Percentiles rank a stretch among this genome's conserved stretches.
Evolutionary conservation across 2,888 invertebrate species (phyloP).

Genomic region (Lysandra coridon): DNA sequence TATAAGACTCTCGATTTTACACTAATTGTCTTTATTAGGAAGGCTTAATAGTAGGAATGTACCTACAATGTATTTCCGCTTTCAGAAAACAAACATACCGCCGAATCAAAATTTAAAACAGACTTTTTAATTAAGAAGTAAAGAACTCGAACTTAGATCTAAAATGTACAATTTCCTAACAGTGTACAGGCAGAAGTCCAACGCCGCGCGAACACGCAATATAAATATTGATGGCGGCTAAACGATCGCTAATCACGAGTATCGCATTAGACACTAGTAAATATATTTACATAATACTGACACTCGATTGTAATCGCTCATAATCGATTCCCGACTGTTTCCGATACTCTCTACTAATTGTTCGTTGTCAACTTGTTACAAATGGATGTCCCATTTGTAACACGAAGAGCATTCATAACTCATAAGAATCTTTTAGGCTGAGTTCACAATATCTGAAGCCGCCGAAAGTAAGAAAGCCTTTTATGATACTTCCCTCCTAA

Average conservation of each 20-base stretch:
- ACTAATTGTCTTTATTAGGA: neutral
- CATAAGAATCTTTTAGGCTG: neutral
- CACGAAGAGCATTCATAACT: neutral
- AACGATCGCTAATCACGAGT: conserved; percentile 70
- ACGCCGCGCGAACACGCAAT: conserved; percentile 60
- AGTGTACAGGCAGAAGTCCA: conserved; percentile 41
- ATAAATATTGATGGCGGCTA: conserved; percentile 73
- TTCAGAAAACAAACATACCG: neutral
- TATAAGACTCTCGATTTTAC: too few species aligned
- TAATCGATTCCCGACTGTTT: neutral
- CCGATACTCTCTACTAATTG: neutral
- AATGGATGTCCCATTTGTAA: too few species aligned
- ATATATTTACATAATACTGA: neutral
- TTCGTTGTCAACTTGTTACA: neutral
- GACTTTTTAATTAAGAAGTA: neutral
- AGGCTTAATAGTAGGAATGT: neutral
- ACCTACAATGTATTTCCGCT: neutral
- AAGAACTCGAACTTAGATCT: neutral
- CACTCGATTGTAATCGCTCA: neutral
- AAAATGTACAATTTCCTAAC: neutral
- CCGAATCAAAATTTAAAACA: too few species aligned
- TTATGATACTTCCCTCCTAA: too few species aligned
- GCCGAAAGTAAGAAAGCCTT: too few species aligned
- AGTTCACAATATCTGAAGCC: too few species aligned
- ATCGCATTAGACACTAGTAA: conserved; percentile 49